phyloP scores from a whole-genome alignment of 2,113 vertebrate species.

The Callipepla squamata region DNA sequence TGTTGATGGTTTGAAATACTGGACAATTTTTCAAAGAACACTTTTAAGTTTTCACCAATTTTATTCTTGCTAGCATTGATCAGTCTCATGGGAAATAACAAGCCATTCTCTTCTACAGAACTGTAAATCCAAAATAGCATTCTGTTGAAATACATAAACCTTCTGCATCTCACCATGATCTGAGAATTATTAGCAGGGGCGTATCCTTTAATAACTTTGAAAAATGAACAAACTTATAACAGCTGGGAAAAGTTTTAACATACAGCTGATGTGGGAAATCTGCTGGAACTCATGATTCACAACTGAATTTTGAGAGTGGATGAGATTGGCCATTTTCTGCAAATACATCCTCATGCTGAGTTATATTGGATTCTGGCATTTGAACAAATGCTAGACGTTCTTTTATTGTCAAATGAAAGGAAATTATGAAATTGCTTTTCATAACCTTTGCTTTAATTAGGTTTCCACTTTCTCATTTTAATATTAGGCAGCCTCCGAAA shows the following conservation, averaged over 20 bases:
- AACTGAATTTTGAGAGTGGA: slow-evolving; percentile 39
- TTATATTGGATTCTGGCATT: slow-evolving; percentile 22
- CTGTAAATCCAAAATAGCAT: slow-evolving; percentile 64
- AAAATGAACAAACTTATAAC: slow-evolving; percentile 54
- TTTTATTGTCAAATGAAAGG: slow-evolving; percentile 45
- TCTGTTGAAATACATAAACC: slow-evolving; percentile 62
- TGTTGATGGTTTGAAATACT: slow-evolving; percentile 3
- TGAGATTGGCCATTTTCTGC: slow-evolving; percentile 50
- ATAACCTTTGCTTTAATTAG: slow-evolving; percentile 43
- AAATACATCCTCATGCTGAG: slow-evolving; percentile 26
- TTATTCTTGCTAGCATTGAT: slow-evolving; percentile 50
- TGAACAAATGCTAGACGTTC: not conserved
- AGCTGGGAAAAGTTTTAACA: slow-evolving; percentile 46
- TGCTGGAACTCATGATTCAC: slow-evolving; percentile 53
- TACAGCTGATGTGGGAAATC: slow-evolving; percentile 44
- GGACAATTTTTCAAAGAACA: slow-evolving; percentile 46
- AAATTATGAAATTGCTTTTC: slow-evolving; percentile 49
- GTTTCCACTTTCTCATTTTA: slow-evolving; percentile 32
- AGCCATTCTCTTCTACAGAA: slow-evolving; percentile 18
- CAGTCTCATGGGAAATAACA: slow-evolving; percentile 63
- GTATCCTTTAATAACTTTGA: slow-evolving; percentile 63
- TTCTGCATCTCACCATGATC: slow-evolving; percentile 32
- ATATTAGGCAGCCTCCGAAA: not conserved
- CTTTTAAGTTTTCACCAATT: slow-evolving; percentile 32
- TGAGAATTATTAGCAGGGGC: slow-evolving; percentile 45